Evolutionary conservation across 2,888 invertebrate genomes (phyloP).

Genomic region (Rotaria magnacalcarata): DNA sequence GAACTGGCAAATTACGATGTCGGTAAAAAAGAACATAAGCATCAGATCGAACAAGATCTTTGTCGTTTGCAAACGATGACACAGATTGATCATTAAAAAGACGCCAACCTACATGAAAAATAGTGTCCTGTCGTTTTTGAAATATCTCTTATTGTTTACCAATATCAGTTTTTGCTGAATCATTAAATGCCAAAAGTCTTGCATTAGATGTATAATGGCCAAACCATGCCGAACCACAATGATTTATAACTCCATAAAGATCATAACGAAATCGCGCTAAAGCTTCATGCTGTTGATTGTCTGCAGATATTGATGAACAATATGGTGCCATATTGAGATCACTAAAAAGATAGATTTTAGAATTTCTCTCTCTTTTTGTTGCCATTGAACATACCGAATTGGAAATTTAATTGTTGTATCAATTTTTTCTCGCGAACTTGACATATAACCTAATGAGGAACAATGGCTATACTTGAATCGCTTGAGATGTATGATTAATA

Average conservation of each 20-base stretch:
- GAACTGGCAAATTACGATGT: not conserved
- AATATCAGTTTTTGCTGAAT: conserved; percentile 53
- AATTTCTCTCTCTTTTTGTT: no score
- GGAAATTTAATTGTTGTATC: conserved; percentile 11
- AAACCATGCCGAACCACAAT: conserved; percentile 60
- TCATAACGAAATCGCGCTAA: conserved; percentile 59
- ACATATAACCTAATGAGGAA: not conserved
- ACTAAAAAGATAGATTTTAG: not conserved
- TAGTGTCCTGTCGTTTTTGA: not conserved
- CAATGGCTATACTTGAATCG: conserved; percentile 36
- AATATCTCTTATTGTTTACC: conserved; percentile 51
- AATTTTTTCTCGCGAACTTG: conserved; percentile 15
- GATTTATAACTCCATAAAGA: conserved; percentile 62
- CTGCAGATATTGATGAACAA: conserved; percentile 47
- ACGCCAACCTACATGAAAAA: conserved; percentile 30
- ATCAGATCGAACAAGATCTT: conserved; percentile 36
- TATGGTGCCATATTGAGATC: conserved; percentile 7
- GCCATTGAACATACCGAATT: not conserved
- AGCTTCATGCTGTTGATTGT: conserved; percentile 49
- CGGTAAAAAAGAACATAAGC: conserved; percentile 45
- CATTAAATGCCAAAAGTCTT: conserved; percentile 53
- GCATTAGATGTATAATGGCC: conserved; percentile 63
- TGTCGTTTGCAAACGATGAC: not conserved
- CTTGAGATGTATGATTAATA: conserved; percentile 66
- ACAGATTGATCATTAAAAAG: conserved; percentile 42